Percentiles rank a stretch among this genome's conserved stretches.
Conservation (phyloP, 1,140 invertebrate species). For the Euura saliciscinereae region DNA sequence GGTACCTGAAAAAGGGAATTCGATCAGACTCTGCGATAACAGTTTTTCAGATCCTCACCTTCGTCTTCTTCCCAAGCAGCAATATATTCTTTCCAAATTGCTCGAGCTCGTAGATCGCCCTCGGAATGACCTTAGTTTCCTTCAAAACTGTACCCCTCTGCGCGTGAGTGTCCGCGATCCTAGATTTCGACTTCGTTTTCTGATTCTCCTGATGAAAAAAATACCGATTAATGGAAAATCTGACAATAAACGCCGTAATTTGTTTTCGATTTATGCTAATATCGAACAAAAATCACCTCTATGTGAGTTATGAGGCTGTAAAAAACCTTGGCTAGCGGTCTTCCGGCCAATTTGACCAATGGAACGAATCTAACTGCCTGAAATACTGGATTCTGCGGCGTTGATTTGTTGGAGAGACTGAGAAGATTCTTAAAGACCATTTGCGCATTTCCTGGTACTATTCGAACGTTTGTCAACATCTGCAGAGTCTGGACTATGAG, state of each 20-base stretch:
- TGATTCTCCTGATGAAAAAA: constrained; percentile 43
- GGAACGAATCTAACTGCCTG: constrained; percentile 62
- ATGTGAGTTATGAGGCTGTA: constrained; percentile 63
- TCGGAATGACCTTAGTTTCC: constrained; percentile 65
- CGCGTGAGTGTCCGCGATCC: constrained; percentile 47
- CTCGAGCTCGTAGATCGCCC: constrained; percentile 65
- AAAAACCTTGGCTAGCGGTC: constrained; percentile 59
- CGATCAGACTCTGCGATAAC: background rate
- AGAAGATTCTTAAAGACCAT: constrained; percentile 58
- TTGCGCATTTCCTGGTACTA: constrained; percentile 52
- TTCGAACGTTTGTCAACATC: constrained; percentile 44
- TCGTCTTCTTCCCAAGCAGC: constrained; percentile 63
- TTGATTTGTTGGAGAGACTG: constrained; percentile 53
- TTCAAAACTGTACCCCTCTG: constrained; percentile 64
- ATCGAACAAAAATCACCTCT: constrained; percentile 51
- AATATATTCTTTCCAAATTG: constrained; percentile 66
- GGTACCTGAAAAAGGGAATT: constrained; percentile 39
- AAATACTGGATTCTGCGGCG: constrained; percentile 53
- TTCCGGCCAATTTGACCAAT: constrained; percentile 64
- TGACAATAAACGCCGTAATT: background rate
- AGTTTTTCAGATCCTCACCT: constrained; percentile 40
- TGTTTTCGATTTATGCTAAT: too few species aligned
- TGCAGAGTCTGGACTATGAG: constrained; percentile 54
- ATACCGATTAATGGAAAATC: background rate
- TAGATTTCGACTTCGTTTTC: constrained; percentile 35